Conservation (phyloP, 2,797 vertebrate genomes). For the Clamator glandarius region DNA sequence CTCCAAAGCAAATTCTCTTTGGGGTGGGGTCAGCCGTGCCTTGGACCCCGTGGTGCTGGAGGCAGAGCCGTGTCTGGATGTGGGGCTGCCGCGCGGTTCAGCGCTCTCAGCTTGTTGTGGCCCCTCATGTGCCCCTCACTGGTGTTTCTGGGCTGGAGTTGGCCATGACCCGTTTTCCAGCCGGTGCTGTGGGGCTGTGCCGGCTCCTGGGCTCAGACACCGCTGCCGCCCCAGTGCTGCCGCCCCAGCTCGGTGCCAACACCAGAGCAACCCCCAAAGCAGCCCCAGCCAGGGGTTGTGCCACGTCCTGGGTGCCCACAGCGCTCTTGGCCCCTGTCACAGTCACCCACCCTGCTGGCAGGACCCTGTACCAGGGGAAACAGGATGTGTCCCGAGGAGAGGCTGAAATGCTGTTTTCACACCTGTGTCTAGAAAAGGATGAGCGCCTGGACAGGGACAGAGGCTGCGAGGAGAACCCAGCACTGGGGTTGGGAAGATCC, state of each 20-base stretch:
- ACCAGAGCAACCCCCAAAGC: neutral
- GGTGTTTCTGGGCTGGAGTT: too few relatives aligned
- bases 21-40: too few relatives aligned
- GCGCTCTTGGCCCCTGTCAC: neutral
- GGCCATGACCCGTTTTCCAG: rapidly evolving
- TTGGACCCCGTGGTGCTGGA: too few relatives aligned
- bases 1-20: neutral
- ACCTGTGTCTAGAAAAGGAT: too few relatives aligned
- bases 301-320: neutral
- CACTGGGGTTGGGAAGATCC: too few relatives aligned
- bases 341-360: neutral
- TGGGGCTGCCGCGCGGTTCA: neutral
- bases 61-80: rapidly evolving
- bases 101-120: rapidly evolving
- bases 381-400: neutral
- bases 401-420: neutral
- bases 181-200: neutral
- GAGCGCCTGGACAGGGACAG: too few relatives aligned
- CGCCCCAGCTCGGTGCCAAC: neutral
- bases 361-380: neutral
- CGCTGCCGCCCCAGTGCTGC: neutral
- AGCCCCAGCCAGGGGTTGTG: neutral
- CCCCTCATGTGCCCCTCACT: neutral
- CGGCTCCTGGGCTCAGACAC: rapidly evolving
- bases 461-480: too few relatives aligned